Evolutionary conservation across 37 sponge, comb jelly and placozoan species (phyloP).

Genomic region (Theonella swinhoei): DNA sequence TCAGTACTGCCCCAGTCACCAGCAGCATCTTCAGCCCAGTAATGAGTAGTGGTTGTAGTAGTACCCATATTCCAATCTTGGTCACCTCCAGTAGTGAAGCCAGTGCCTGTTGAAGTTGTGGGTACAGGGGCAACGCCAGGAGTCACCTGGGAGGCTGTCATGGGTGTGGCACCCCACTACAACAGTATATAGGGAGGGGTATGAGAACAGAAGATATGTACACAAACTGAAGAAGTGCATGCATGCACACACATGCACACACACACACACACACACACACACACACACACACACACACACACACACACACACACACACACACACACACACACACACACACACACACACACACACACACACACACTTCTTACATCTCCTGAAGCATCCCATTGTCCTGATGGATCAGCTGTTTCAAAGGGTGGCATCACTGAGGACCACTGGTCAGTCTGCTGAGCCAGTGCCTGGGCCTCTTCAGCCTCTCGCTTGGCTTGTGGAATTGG

Average conservation of each 20-base stretch:
- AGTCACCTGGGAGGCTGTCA: neutral
- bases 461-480: slow-evolving; percentile 55
- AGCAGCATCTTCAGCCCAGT: slow-evolving; percentile 88
- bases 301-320: slow-evolving; percentile 60
- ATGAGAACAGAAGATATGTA: neutral
- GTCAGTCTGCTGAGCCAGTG: slow-evolving; percentile 11
- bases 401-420: neutral
- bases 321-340: slow-evolving; percentile 59
- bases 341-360: slow-evolving; percentile 5
- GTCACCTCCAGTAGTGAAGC: slow-evolving; percentile 11
- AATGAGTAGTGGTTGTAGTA: slow-evolving; percentile 44
- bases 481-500: slow-evolving; percentile 63
- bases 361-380: slow-evolving; percentile 17
- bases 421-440: neutral
- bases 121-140: neutral
- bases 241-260: slow-evolving; percentile 30
- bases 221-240: neutral
- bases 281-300: slow-evolving; percentile 59
- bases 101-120: neutral
- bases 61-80: slow-evolving; percentile 69
- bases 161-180: slow-evolving; percentile 1
- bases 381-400: neutral
- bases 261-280: slow-evolving; percentile 57
- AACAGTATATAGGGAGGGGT: neutral
- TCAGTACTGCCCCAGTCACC: slow-evolving; percentile 64